Percentiles rank a stretch among this genome's conserved stretches.
phyloP scores from a whole-genome alignment of 1,140 invertebrate genomes.

The Amyelois transitella region DNA sequence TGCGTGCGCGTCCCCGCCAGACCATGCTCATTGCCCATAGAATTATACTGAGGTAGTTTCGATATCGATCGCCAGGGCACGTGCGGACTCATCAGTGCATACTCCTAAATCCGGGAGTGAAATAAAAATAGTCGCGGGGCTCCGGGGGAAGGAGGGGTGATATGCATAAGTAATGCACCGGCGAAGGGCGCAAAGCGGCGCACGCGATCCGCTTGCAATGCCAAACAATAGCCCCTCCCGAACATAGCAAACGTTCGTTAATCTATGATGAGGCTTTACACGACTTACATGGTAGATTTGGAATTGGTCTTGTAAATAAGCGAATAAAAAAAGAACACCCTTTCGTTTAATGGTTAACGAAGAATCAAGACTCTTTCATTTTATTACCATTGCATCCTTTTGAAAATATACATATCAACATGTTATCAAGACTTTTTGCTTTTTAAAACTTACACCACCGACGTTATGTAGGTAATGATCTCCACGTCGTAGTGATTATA shows the following conservation, averaged over 20 bases:
- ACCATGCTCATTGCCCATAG: not conserved
- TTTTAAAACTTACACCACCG: no score
- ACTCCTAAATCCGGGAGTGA: conserved; percentile 56
- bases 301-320: no score
- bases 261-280: conserved; percentile 43
- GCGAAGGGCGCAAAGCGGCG: conserved; percentile 55
- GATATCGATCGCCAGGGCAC: conserved; percentile 49
- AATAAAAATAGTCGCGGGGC: conserved; percentile 56
- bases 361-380: no score
- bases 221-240: conserved; percentile 23
- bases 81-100: conserved; percentile 57
- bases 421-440: no score
- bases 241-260: conserved; percentile 32
- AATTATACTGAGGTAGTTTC: conserved; percentile 8
- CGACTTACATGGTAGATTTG: not conserved
- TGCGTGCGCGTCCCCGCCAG: not conserved
- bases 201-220: conserved; percentile 45
- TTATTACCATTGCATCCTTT: no score
- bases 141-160: conserved; percentile 25
- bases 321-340: no score
- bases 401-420: no score
- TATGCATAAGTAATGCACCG: conserved; percentile 68
- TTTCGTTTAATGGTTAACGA: no score
- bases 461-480: no score
- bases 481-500: no score